Percentiles rank a stretch among this genome's conserved stretches.
These are phyloP conservation scores for Limnothrissa miodon DNA, from an alignment of 2,113 vertebrate genomes.

Conservation along the genomic window DNA sequence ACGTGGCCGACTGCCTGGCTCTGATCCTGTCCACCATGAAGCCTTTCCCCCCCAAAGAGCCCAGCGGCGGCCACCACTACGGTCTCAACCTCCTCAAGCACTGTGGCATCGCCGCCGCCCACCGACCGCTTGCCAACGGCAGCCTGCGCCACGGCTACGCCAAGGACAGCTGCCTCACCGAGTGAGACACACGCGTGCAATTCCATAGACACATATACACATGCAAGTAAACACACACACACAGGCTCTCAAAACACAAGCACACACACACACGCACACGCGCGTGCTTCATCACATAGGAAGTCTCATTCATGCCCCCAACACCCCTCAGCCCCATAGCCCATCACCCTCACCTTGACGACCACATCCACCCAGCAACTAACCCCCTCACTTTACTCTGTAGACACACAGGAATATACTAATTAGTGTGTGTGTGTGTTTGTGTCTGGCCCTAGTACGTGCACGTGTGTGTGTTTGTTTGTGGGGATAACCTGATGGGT, in stretches of 20 bases:
- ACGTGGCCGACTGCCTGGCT: slow-evolving; percentile 95
- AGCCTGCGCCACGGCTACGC: slow-evolving; percentile 76
- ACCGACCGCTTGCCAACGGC: slow-evolving; percentile 71
- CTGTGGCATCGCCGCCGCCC: slow-evolving; percentile 82
- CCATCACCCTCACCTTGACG: not conserved
- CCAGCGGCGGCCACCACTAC: slow-evolving; percentile 78
- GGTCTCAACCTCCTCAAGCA: slow-evolving; percentile 91
- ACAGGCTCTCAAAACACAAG: not conserved
- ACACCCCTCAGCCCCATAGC: not conserved
- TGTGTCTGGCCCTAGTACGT: slow-evolving; percentile 25
- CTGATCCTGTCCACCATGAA: slow-evolving; percentile 99
- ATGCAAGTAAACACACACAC: not conserved
- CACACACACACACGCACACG: not conserved
- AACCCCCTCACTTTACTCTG: slow-evolving; percentile 50
- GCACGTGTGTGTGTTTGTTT: slow-evolving; percentile 32
- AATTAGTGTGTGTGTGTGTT: slow-evolving; percentile 23
- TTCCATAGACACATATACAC: slow-evolving; percentile 9
- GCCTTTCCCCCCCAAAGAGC: slow-evolving; percentile 91
- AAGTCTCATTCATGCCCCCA: not conserved
- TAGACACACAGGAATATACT: slow-evolving; percentile 61
- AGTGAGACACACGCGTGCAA: slow-evolving; percentile 62
- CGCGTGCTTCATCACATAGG: not conserved
- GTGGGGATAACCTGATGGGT: slow-evolving; percentile 50
- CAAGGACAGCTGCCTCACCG: slow-evolving; percentile 88
- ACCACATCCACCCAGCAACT: slow-evolving; percentile 53